Percentiles rank a stretch among this genome's conserved stretches.
Conservation (phyloP, 2,797 vertebrate species). For the Thripadectes ignobilis region DNA sequence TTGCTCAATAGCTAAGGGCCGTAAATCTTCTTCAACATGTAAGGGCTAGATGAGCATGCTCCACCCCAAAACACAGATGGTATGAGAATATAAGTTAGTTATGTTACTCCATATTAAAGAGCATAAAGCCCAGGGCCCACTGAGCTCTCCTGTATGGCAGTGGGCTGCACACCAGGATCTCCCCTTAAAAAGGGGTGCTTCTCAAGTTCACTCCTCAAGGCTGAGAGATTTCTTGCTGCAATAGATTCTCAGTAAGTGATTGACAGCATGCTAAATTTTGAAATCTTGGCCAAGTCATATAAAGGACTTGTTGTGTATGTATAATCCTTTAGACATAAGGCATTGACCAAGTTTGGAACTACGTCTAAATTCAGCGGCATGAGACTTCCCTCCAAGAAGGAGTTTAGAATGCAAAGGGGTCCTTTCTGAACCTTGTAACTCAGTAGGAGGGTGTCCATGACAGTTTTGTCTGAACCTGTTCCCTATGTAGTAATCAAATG, state of each 20-base stretch:
- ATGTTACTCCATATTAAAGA: not conserved
- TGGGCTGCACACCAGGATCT: not conserved
- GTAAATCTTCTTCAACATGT: not conserved
- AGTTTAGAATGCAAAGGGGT: not conserved
- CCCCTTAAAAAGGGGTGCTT: not conserved
- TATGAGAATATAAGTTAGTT: not conserved
- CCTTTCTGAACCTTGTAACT: not conserved
- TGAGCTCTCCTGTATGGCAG: not conserved
- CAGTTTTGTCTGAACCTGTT: not conserved
- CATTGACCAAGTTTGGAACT: not conserved
- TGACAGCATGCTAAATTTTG: not conserved
- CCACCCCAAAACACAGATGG: not conserved
- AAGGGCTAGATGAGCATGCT: not conserved
- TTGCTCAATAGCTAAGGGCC: not conserved
- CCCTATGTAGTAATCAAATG: not conserved
- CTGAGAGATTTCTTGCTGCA: not conserved
- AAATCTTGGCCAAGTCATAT: not conserved
- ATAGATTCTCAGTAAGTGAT: not conserved
- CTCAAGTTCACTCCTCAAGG: not conserved
- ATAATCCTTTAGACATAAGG: not conserved
- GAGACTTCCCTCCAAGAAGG: not conserved
- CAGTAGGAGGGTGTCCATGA: accelerated
- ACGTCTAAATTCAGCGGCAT: not conserved
- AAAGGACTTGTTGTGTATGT: not conserved
- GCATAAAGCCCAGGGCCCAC: not conserved